Base-by-base conservation (phyloP, 2,113 vertebrate genomes). In the Symphodus melops region DNA sequence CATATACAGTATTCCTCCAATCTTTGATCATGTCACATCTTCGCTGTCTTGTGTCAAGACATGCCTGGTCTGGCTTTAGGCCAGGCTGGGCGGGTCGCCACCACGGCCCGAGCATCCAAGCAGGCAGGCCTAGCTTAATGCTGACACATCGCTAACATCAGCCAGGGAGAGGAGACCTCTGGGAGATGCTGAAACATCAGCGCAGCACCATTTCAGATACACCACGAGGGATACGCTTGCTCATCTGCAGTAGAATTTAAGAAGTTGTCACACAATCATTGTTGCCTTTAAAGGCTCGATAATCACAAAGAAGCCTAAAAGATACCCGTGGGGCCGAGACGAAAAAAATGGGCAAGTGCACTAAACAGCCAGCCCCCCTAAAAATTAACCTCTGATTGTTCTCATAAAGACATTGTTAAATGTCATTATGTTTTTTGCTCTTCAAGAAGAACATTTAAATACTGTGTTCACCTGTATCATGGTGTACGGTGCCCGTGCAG, bases 91-190 rank as follows among this genome's bases (percentile, higher is more conserved):
- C 88, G 72, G 75, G 72, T 81, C 75, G 86, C 86, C 90, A 90
- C 84, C 75, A 68, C 64, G 20, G 88, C 82, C 89, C 82, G 53
- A 82, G 75, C 86, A 86, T 84, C 79, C 89, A 54, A 82, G 86
- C 84, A 91, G 81, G 83, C 79, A 63, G 66, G 86, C 76, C 81
- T 46, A 79, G 88, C 79, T 76, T 82, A 93, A 79, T 92, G 93
- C 93, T 93, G 92, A 93, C 92, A 90, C 89, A 87, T 84, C 86
- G 79, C 88, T 90, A 90, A 87, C 84, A 87, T 80, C 86, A 83
- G 84, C 89, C 84, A 90, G 85, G 83, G 86, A 88, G 83, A 80
- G 78, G 75, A 82, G 80, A 88, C 86, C 85, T 85, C 86, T 64
- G 81, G 81, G 80, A 87, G 84, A 88, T 73, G 79, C 86, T 86